A percentile compares a stretch with the other conserved stretches of the same genome.
phyloP scores from a whole-genome alignment of 2,113 vertebrate species.

The Gambusia affinis region DNA sequence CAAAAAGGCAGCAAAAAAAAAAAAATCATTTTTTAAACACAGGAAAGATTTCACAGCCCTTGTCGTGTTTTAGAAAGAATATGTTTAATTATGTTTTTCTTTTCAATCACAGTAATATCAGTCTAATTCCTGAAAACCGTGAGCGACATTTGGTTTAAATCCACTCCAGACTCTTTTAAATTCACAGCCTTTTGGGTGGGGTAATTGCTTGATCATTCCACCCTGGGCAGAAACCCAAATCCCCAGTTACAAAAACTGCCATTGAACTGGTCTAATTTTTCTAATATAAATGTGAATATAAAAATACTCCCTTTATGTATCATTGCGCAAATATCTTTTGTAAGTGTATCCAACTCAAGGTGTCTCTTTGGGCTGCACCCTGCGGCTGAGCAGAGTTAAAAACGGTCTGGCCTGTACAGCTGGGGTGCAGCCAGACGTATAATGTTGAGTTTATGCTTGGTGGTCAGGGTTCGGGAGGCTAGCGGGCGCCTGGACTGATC shows the following conservation, averaged over 20 bases:
- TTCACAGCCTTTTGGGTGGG: too few relatives aligned
- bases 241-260: too few relatives aligned
- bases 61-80: too few relatives aligned
- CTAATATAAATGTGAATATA: background rate
- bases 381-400: conserved; percentile 6
- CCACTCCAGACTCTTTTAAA: background rate
- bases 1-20: background rate
- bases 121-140: background rate
- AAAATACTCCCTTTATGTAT: background rate
- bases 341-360: background rate
- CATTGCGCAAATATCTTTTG: background rate
- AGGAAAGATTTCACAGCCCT: background rate
- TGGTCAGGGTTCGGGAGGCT: conserved; percentile 36
- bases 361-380: background rate
- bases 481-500: conserved; percentile 37
- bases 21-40: background rate
- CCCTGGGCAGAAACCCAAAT: too few relatives aligned
- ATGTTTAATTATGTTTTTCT: too few relatives aligned
- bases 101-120: background rate
- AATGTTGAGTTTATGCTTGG: conserved; percentile 66
- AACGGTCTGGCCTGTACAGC: conserved; percentile 12
- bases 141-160: background rate
- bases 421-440: conserved; percentile 48
- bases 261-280: background rate
- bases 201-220: too few relatives aligned